phyloP scores from a whole-genome alignment of 2,797 vertebrate species.

The Heterohyrax brucei region DNA sequence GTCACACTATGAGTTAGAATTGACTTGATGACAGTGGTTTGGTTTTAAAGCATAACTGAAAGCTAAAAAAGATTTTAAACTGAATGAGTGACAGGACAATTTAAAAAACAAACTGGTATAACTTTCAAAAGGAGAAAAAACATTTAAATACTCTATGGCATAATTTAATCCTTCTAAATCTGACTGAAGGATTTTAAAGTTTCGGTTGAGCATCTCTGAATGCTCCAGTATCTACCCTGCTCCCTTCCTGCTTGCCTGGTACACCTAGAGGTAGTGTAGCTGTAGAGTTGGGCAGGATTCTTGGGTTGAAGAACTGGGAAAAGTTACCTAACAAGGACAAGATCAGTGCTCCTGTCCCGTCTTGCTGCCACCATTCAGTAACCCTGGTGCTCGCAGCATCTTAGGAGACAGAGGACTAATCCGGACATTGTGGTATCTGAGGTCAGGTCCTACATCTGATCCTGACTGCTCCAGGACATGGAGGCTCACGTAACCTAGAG shows the following conservation, averaged over 20 bases:
- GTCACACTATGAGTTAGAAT: no score
- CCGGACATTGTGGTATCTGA: not conserved
- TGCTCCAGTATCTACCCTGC: not conserved
- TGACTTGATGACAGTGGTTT: no score
- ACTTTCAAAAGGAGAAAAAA: constrained; percentile 59
- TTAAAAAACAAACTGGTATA: constrained; percentile 31
- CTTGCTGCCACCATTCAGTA: not conserved
- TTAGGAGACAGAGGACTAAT: not conserved
- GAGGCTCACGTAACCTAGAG: not conserved
- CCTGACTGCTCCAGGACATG: not conserved
- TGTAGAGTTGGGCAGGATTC: not conserved
- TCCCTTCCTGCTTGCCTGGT: not conserved
- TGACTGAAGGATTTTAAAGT: not conserved
- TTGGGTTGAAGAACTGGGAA: not conserved
- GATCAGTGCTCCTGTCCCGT: not conserved
- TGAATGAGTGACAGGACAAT: constrained; percentile 58
- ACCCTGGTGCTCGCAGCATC: not conserved
- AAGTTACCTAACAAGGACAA: not conserved
- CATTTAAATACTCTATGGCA: not conserved
- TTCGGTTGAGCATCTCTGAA: not conserved
- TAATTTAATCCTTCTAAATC: constrained; percentile 46
- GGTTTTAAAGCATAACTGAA: constrained; percentile 60
- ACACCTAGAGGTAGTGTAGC: no score
- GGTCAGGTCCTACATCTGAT: not conserved
- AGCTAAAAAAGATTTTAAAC: constrained; percentile 66